A percentile compares a stretch with the other conserved stretches of the same genome.
Conservation (phyloP, 2,113 vertebrate species). For the Pardalotus punctatus region DNA sequence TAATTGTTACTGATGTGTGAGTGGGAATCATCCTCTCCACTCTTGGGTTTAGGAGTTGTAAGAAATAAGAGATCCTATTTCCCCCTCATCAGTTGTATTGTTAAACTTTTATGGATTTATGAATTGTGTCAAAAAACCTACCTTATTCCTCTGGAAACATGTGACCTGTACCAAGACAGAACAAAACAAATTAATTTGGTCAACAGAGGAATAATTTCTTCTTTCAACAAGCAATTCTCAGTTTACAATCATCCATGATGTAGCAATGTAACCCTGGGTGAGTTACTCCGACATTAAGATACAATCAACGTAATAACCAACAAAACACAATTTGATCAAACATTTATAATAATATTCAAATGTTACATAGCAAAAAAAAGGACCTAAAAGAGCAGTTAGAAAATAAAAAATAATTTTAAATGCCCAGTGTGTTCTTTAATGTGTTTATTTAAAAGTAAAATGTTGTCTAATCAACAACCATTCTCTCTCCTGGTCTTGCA, state of each 20-base stretch:
- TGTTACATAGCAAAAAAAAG: not conserved
- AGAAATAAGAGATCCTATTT: not conserved
- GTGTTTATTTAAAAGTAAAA: not conserved
- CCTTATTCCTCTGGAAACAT: not conserved
- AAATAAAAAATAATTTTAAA: not conserved
- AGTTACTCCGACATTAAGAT: not conserved
- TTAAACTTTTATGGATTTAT: not conserved
- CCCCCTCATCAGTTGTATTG: not conserved
- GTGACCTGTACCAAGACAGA: not conserved
- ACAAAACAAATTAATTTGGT: not conserved
- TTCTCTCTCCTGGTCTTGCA: not conserved
- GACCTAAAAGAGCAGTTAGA: not conserved
- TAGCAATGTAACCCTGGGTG: not conserved
- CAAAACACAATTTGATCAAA: not conserved
- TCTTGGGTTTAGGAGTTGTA: not conserved
- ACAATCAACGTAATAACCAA: not conserved
- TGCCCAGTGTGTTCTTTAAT: rapidly evolving
- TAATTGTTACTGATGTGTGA: not conserved
- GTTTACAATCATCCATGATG: not conserved
- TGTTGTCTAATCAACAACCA: not conserved
- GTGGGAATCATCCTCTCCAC: not conserved
- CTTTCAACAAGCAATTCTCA: not conserved
- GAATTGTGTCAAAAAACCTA: not conserved
- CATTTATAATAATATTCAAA: not conserved
- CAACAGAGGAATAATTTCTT: not conserved